A percentile compares a stretch with the other conserved stretches of the same genome.
phyloP scores from a whole-genome alignment of 2,113 vertebrate genomes.

The Tragelaphus imberbis region DNA sequence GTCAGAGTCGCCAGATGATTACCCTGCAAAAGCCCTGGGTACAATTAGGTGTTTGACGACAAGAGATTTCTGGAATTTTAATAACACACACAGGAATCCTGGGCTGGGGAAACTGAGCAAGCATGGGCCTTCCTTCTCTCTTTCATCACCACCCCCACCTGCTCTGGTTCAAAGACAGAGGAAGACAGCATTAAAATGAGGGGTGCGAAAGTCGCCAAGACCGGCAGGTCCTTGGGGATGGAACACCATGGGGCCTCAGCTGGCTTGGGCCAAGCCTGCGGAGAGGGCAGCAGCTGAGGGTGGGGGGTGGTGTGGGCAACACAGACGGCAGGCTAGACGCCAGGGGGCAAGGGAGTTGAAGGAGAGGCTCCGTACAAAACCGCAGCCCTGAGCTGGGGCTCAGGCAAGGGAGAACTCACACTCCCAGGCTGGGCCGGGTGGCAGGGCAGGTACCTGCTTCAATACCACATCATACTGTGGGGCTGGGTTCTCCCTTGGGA shows the following conservation, averaged over 20 bases:
- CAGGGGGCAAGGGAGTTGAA: rapidly evolving
- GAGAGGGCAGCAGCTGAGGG: neutral
- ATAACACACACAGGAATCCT: neutral
- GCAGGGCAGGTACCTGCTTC: neutral
- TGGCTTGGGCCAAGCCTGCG: neutral
- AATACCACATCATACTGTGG: rapidly evolving
- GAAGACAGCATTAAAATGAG: neutral
- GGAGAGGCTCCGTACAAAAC: neutral
- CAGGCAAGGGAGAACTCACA: rapidly evolving
- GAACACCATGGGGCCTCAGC: neutral
- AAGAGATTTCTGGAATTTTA: neutral
- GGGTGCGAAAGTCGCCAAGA: rapidly evolving
- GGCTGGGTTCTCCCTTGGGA: neutral
- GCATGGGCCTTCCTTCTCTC: neutral
- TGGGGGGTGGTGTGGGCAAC: neutral
- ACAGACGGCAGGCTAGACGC: neutral
- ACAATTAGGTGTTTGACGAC: neutral
- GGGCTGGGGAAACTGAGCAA: neutral
- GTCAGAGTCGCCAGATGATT: neutral
- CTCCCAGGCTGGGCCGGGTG: neutral
- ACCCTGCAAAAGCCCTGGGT: neutral
- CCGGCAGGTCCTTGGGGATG: rapidly evolving
- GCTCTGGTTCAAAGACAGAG: neutral
- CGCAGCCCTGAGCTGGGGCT: neutral
- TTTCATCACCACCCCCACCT: neutral